These are phyloP conservation scores for Gopherus flavomarginatus DNA, from an alignment of 2,113 vertebrate genomes.

Conservation along the genomic window DNA sequence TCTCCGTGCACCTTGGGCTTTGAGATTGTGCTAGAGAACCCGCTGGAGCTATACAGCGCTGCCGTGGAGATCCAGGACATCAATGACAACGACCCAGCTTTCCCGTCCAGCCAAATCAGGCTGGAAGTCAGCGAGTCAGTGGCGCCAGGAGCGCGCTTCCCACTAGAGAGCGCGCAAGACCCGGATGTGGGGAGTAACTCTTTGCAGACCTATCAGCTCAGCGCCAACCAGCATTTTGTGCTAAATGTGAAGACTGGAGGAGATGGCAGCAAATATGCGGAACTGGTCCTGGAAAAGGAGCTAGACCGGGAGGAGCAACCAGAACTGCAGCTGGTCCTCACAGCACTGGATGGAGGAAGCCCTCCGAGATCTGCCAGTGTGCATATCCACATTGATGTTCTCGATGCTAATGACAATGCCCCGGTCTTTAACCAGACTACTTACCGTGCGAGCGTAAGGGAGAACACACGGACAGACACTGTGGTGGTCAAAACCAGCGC, in stretches of 20 bases:
- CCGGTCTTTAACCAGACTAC: slow-evolving; percentile 81
- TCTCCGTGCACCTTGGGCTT: slow-evolving; percentile 83
- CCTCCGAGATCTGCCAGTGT: slow-evolving; percentile 74
- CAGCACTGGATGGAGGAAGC: slow-evolving; percentile 79
- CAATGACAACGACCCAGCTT: slow-evolving; percentile 85
- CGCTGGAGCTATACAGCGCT: slow-evolving; percentile 82
- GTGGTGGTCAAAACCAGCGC: slow-evolving; percentile 74
- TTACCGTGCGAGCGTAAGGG: slow-evolving; percentile 77
- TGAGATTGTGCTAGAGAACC: slow-evolving; percentile 83
- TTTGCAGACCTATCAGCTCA: slow-evolving; percentile 84
- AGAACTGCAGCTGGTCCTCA: slow-evolving; percentile 74
- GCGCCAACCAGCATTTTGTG: slow-evolving; percentile 78
- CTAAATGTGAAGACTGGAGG: slow-evolving; percentile 80
- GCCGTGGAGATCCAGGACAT: slow-evolving; percentile 84
- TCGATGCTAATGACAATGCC: slow-evolving; percentile 81
- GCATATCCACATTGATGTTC: slow-evolving; percentile 73
- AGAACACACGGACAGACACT: slow-evolving; percentile 70
- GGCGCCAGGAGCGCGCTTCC: slow-evolving; percentile 80
- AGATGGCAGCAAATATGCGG: slow-evolving; percentile 81
- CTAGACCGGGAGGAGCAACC: slow-evolving; percentile 79
- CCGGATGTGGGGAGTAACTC: slow-evolving; percentile 85
- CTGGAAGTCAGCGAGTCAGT: slow-evolving; percentile 85
- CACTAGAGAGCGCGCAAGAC: slow-evolving; percentile 85
- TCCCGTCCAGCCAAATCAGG: slow-evolving; percentile 75
- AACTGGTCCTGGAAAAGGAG: slow-evolving; percentile 78